A percentile compares a stretch with the other conserved stretches of the same genome.
Evolutionary conservation across 2,113 vertebrate genomes (phyloP).

Genomic region (Takifugu flavidus): DNA sequence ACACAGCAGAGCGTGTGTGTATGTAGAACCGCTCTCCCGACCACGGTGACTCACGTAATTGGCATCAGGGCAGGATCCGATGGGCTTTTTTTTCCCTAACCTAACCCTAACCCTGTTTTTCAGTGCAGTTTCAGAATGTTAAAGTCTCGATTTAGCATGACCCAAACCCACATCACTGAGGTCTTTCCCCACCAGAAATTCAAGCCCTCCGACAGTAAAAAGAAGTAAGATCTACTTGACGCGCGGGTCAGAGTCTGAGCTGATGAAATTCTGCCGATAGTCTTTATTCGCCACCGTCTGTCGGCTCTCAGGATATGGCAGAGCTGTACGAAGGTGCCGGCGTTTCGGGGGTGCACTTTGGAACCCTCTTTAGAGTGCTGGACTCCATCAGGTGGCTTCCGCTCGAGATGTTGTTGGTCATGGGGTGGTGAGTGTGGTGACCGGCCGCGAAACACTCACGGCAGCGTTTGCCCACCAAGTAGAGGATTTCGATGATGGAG

Average conservation of each 20-base stretch:
- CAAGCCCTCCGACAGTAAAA: constrained; percentile 4
- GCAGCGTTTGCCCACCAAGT: constrained; percentile 86
- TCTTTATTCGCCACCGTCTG: neutral
- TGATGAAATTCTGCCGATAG: neutral
- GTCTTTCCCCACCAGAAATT: constrained; percentile 19
- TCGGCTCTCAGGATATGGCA: constrained; percentile 9
- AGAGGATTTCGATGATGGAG: constrained; percentile 81
- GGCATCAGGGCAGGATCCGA: constrained; percentile 11
- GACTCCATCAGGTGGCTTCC: constrained; percentile 44
- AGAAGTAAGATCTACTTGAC: neutral
- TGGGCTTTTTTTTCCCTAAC: neutral
- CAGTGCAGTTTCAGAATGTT: neutral
- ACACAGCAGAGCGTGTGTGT: constrained; percentile 45
- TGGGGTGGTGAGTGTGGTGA: constrained; percentile 15
- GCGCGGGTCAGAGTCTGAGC: constrained; percentile 19
- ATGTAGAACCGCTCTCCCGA: constrained; percentile 32
- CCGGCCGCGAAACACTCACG: constrained; percentile 32
- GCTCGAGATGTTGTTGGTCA: constrained; percentile 42
- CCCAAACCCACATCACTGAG: neutral
- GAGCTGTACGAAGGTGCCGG: constrained; percentile 58
- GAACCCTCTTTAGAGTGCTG: constrained; percentile 9
- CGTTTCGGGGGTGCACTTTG: constrained; percentile 20
- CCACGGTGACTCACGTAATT: constrained; percentile 51
- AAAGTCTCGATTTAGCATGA: constrained; percentile 1
- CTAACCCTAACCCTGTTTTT: neutral